These are phyloP conservation scores for chimpanzee (Pan troglodytes) DNA, from an alignment of 2,113 vertebrate species.

Conservation along the genomic window NHGRI_mPanTro3-v2.1_pri NC_072418.2:9595001-9595500, in stretches of 20 bases:
- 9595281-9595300: background rate
- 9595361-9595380: background rate
- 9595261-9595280: background rate
- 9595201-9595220: too few relatives aligned
- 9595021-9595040: too few relatives aligned
- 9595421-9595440: background rate
- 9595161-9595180: too few relatives aligned
- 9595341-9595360: background rate
- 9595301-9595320: background rate
- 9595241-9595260: background rate
- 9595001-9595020: too few relatives aligned
- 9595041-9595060: too few relatives aligned
- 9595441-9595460: background rate
- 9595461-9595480: background rate
- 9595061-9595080: too few relatives aligned
- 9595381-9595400: background rate
- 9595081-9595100: too few relatives aligned
- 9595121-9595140: too few relatives aligned
- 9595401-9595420: background rate
- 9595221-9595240: too few relatives aligned
- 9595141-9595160: too few relatives aligned
- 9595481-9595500: background rate
- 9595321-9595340: background rate
- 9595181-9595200: accelerated
- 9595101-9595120: too few relatives aligned